These are phyloP conservation scores for Pterostichus niger DNA, from an alignment of 2,888 invertebrate genomes.

Conservation along the genomic window DNA sequence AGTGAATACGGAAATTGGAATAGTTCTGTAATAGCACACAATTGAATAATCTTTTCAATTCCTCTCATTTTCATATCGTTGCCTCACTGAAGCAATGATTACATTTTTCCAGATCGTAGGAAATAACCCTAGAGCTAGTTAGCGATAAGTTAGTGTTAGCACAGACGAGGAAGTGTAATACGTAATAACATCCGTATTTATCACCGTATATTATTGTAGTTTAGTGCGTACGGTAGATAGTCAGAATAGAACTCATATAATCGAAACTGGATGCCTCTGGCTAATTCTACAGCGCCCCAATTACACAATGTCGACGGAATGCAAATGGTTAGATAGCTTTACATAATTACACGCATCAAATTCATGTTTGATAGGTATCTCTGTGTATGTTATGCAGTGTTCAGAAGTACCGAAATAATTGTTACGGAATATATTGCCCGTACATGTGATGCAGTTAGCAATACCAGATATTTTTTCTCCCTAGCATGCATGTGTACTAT, in stretches of 20 bases:
- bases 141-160: constrained; percentile 26
- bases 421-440: neutral
- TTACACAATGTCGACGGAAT: constrained; percentile 60
- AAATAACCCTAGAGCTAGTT: neutral
- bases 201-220: constrained; percentile 56
- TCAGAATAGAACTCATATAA: constrained; percentile 47
- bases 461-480: too few species aligned
- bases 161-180: constrained; percentile 34
- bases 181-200: constrained; percentile 53
- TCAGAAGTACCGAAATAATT: constrained; percentile 40
- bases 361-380: constrained; percentile 61
- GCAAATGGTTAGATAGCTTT: constrained; percentile 61
- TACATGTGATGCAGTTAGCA: constrained; percentile 2
- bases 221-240: constrained; percentile 53
- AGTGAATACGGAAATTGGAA: too few species aligned
- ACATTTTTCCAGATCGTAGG: neutral
- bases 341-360: constrained; percentile 65
- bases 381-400: constrained; percentile 14
- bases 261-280: constrained; percentile 46
- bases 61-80: neutral
- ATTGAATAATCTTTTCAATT: too few species aligned
- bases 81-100: neutral
- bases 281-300: constrained; percentile 57
- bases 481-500: neutral
- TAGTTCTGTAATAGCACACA: too few species aligned